Evolutionary conservation across 2,888 invertebrate genomes (phyloP).

Genomic region (Horisme vitalbata): DNA sequence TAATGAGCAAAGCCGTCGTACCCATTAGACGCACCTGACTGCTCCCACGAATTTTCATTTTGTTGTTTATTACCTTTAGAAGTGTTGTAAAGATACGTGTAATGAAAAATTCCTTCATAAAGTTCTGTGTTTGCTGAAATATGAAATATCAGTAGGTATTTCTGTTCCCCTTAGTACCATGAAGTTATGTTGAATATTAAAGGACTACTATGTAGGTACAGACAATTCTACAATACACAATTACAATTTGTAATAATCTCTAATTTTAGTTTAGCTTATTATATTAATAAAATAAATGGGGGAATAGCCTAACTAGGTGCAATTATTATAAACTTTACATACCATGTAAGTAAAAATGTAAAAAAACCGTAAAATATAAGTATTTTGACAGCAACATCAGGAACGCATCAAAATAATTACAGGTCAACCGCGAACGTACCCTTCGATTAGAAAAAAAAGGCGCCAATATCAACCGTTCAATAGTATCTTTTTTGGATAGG

Average conservation of each 20-base stretch:
- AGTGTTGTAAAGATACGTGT: slow-evolving; percentile 50
- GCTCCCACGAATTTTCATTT: slow-evolving; percentile 70
- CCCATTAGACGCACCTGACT: slow-evolving; percentile 51
- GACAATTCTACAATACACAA: background rate
- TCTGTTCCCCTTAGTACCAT: too few relatives aligned
- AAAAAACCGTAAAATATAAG: slow-evolving; percentile 28
- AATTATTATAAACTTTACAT: background rate
- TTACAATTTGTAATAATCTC: background rate
- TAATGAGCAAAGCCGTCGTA: slow-evolving; percentile 74
- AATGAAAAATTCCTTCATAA: slow-evolving; percentile 69
- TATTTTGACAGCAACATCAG: slow-evolving; percentile 69
- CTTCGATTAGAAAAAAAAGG: slow-evolving; percentile 50
- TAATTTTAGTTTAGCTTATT: too few relatives aligned
- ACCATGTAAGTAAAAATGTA: background rate
- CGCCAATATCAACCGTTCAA: slow-evolving; percentile 59
- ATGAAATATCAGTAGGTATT: too few relatives aligned
- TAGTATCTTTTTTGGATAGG: slow-evolving; percentile 41
- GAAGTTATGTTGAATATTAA: too few relatives aligned
- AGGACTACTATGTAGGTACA: too few relatives aligned
- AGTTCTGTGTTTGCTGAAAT: slow-evolving; percentile 32
- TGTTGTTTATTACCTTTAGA: slow-evolving; percentile 51
- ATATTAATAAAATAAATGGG: too few relatives aligned
- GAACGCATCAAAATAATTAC: slow-evolving; percentile 66
- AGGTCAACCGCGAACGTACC: slow-evolving; percentile 48
- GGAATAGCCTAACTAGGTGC: background rate